phyloP scores from a whole-genome alignment of 2,888 invertebrate genomes.

The Osedax fenrisi region DNA sequence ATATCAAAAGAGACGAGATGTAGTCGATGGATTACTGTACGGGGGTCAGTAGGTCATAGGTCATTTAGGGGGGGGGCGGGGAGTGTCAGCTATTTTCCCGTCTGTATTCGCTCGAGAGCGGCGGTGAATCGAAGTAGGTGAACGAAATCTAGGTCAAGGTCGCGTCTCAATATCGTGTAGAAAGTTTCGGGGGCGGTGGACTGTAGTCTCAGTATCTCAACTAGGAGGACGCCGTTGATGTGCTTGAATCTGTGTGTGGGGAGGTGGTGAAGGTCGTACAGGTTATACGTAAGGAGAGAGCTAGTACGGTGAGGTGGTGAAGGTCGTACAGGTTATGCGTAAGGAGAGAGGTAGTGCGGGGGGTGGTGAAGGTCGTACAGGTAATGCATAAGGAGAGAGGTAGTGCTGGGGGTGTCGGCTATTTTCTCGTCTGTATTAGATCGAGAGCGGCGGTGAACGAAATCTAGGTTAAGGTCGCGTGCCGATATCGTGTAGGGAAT shows the following conservation, averaged over 20 bases:
- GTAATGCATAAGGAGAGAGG: too few relatives aligned
- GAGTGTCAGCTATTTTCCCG: too few relatives aligned
- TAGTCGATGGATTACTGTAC: too few relatives aligned
- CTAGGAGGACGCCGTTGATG: background rate
- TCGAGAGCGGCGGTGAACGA: slow-evolving; percentile 6
- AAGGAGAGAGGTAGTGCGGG: too few relatives aligned
- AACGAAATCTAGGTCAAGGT: slow-evolving; percentile 5
- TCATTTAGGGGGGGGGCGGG: too few relatives aligned
- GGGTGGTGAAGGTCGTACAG: background rate
- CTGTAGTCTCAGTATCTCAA: background rate
- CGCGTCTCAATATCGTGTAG: slow-evolving; percentile 8
- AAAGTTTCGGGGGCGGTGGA: slow-evolving; percentile 3
- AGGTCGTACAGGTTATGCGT: background rate
- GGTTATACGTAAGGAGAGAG: background rate
- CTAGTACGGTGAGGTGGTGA: background rate
- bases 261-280: background rate
- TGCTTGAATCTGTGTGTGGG: slow-evolving; percentile 4
- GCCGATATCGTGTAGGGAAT: background rate
- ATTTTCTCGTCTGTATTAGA: background rate
- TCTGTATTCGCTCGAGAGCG: background rate
- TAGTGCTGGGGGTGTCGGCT: too few relatives aligned
- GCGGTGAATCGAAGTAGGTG: slow-evolving; percentile 4
- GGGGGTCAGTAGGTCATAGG: too few relatives aligned
- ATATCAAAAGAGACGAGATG: too few relatives aligned
- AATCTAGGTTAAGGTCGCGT: slow-evolving; percentile 7